A percentile compares a stretch with the other conserved stretches of the same genome.
These are phyloP conservation scores for Nephrotoma flavescens DNA, from an alignment of 2,888 invertebrate species.

Conservation along the genomic window DNA sequence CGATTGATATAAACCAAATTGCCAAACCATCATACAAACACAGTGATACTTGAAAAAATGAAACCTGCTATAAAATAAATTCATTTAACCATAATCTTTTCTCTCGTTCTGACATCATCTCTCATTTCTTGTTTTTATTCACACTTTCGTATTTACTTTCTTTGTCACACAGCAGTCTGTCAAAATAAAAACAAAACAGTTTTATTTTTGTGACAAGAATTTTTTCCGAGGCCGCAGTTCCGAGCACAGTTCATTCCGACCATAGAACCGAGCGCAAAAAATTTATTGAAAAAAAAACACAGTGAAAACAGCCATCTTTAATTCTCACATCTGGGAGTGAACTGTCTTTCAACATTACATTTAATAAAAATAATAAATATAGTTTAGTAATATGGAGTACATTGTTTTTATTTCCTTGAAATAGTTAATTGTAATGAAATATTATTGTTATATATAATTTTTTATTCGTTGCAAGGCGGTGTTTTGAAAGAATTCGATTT, in stretches of 20 bases:
- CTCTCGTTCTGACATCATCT: background rate
- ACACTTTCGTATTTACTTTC: background rate
- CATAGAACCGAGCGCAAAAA: background rate
- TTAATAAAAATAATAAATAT: background rate
- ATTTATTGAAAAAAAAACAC: background rate
- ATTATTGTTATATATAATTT: background rate
- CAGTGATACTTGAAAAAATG: background rate
- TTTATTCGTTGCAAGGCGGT: background rate
- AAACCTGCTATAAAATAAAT: background rate
- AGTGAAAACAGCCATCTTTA: conserved; percentile 1
- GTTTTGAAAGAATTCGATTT: background rate
- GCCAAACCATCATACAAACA: background rate
- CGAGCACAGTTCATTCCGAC: background rate
- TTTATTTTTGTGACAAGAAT: background rate
- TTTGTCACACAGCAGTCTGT: background rate
- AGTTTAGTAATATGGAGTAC: background rate
- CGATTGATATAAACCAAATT: no score
- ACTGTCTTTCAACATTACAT: background rate
- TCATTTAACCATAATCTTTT: background rate
- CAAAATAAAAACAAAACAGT: background rate
- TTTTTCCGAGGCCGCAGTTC: background rate
- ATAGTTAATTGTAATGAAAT: background rate
- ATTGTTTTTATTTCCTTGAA: background rate
- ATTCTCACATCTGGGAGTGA: conserved; percentile 1
- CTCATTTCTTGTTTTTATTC: background rate